A percentile compares a stretch with the other conserved stretches of the same genome.
Conservation (phyloP, 2,888 invertebrate species). For the Drosophila demipolita region DNA sequence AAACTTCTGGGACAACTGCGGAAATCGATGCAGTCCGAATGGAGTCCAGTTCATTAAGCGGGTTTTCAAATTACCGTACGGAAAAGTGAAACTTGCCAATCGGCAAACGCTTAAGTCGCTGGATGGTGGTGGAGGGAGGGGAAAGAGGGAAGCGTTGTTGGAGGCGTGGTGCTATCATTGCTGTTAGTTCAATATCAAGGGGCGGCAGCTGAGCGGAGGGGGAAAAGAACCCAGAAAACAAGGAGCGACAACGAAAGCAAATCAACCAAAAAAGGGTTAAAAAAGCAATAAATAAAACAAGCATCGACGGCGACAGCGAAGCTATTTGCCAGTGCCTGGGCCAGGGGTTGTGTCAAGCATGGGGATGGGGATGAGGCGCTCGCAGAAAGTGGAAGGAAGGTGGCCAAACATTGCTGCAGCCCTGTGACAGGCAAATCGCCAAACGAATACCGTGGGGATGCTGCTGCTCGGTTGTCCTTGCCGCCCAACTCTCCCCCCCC, state of each 20-base stretch:
- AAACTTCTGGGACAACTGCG: conserved; percentile 27
- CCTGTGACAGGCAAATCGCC: conserved; percentile 80
- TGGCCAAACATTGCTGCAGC: conserved; percentile 36
- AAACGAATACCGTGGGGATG: conserved; percentile 77
- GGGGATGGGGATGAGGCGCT: neutral
- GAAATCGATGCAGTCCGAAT: conserved; percentile 76
- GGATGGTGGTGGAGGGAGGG: neutral
- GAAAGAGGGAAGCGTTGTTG: neutral
- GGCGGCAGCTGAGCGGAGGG: neutral
- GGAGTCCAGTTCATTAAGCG: conserved; percentile 73
- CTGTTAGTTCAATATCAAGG: conserved; percentile 54
- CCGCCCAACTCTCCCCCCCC: conserved; percentile 5
- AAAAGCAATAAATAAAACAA: conserved; percentile 85
- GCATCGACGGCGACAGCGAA: conserved; percentile 81
- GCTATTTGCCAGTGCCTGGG: conserved; percentile 82
- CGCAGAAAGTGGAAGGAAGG: neutral
- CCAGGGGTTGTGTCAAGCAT: conserved; percentile 28
- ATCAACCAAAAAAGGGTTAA: conserved; percentile 82
- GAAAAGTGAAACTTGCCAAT: conserved; percentile 68
- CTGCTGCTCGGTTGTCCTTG: conserved; percentile 43
- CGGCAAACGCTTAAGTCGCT: conserved; percentile 11
- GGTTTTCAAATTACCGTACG: conserved; percentile 51
- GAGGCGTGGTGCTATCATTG: conserved; percentile 44
- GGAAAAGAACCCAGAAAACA: conserved; percentile 20
- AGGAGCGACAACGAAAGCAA: conserved; percentile 51